These are phyloP conservation scores for Corythaeola cristata DNA, from an alignment of 2,113 vertebrate genomes.

Conservation along the genomic window DNA sequence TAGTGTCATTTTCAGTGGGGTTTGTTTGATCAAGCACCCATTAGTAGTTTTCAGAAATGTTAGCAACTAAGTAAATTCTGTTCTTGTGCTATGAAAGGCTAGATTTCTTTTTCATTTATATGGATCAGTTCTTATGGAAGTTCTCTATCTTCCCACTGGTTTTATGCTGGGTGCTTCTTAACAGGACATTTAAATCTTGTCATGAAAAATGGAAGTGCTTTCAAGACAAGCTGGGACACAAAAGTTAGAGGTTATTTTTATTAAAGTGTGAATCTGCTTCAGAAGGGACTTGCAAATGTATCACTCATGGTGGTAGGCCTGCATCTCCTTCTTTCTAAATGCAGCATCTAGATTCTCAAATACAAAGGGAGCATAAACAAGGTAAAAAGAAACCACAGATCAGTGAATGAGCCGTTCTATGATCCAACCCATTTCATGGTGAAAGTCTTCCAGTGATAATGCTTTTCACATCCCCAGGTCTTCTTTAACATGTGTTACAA, in stretches of 20 bases:
- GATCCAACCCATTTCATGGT: neutral
- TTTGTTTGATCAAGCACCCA: neutral
- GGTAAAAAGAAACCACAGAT: neutral
- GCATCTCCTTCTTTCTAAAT: neutral
- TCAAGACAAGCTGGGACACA: neutral
- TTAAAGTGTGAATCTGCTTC: neutral
- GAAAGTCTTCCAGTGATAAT: neutral
- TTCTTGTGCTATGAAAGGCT: neutral
- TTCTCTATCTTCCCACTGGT: neutral
- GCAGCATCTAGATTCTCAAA: neutral
- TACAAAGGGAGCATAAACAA: neutral
- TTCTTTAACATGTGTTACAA: slow-evolving; percentile 8
- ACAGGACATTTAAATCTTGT: neutral
- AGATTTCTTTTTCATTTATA: neutral
- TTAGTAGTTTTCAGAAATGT: neutral
- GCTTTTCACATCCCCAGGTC: neutral
- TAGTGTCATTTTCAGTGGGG: neutral
- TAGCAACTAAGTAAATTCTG: neutral
- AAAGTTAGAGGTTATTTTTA: neutral
- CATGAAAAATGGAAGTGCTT: neutral
- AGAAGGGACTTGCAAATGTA: neutral
- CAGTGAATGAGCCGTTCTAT: neutral
- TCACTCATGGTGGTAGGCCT: neutral
- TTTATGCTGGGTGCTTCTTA: neutral
- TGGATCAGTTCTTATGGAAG: neutral